Evolutionary conservation across 1,140 invertebrate genomes (phyloP).

Genomic region (Drosophila jambulina): DNA sequence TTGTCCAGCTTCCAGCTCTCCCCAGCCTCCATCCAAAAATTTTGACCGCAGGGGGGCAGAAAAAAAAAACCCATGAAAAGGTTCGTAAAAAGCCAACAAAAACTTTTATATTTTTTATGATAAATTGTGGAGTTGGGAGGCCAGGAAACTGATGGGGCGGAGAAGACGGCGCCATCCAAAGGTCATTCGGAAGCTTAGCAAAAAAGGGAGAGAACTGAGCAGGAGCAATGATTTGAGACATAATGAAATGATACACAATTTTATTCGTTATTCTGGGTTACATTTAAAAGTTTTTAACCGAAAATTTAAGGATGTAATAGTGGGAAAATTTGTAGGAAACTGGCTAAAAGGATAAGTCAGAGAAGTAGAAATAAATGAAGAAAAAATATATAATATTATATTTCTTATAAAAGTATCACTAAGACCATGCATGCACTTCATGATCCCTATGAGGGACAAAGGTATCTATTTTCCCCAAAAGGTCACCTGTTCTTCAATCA

Average conservation of each 20-base stretch:
- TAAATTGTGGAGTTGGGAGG: slow-evolving; percentile 56
- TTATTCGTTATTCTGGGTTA: not conserved
- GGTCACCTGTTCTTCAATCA: slow-evolving; percentile 45
- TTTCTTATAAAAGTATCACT: too few species aligned
- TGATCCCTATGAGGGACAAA: not conserved
- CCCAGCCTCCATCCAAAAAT: slow-evolving; percentile 2
- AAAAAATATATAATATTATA: too few species aligned
- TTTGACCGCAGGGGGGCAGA: slow-evolving; percentile 67
- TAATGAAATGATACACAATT: slow-evolving; percentile 29
- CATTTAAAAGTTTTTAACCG: not conserved
- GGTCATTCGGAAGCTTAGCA: slow-evolving; percentile 48
- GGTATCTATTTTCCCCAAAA: slow-evolving; percentile 1
- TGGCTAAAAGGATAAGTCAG: too few species aligned
- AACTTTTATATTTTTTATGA: slow-evolving; percentile 72
- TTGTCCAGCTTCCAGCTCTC: slow-evolving; percentile 52
- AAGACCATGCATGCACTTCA: not conserved
- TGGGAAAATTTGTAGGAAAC: not conserved
- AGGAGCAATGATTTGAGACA: slow-evolving; percentile 35
- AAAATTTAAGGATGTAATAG: not conserved
- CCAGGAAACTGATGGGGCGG: slow-evolving; percentile 13
- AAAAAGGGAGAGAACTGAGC: not conserved
- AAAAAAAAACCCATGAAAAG: slow-evolving; percentile 30
- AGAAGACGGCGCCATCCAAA: slow-evolving; percentile 63
- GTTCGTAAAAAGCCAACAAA: slow-evolving; percentile 53
- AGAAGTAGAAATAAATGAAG: not conserved